Conservation (phyloP, 2,888 invertebrate genomes). For the Drosophila neotestacea region DNA sequence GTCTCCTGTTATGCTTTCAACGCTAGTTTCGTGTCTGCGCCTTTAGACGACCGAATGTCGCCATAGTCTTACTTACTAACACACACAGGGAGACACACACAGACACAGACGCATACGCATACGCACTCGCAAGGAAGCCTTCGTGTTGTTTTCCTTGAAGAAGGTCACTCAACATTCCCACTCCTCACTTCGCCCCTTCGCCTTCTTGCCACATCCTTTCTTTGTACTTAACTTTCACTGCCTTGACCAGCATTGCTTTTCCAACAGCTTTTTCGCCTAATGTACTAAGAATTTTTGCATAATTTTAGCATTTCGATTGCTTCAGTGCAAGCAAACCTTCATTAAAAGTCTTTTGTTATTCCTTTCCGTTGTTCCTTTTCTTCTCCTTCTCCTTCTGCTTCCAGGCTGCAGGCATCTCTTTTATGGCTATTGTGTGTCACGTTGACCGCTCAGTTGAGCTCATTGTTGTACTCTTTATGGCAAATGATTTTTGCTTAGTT, state of each 20-base stretch:
- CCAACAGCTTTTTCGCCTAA: constrained; percentile 28
- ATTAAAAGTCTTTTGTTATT: constrained; percentile 42
- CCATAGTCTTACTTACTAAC: constrained; percentile 24
- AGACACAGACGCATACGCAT: constrained; percentile 19
- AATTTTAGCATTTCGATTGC: constrained; percentile 51
- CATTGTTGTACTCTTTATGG: constrained; percentile 35
- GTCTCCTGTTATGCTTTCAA: constrained; percentile 43
- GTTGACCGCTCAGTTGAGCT: constrained; percentile 25
- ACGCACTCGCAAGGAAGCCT: constrained; percentile 35
- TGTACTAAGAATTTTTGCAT: constrained; percentile 48
- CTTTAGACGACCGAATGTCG: constrained; percentile 47
- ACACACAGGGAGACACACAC: constrained; percentile 10
- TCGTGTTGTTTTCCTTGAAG: constrained; percentile 67
- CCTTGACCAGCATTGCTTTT: constrained; percentile 59
- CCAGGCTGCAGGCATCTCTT: neutral
- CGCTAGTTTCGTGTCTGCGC: constrained; percentile 48
- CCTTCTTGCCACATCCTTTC: constrained; percentile 3
- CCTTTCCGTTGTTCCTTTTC: neutral
- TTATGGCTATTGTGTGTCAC: constrained; percentile 26
- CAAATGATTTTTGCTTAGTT: constrained; percentile 40
- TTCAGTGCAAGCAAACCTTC: constrained; percentile 36
- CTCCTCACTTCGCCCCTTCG: constrained; percentile 1
- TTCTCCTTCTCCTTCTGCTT: neutral
- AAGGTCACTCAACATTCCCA: constrained; percentile 61
- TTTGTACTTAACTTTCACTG: constrained; percentile 43